Evolutionary conservation across 1,140 invertebrate genomes (phyloP).

Genomic region (Solen grandis): DNA sequence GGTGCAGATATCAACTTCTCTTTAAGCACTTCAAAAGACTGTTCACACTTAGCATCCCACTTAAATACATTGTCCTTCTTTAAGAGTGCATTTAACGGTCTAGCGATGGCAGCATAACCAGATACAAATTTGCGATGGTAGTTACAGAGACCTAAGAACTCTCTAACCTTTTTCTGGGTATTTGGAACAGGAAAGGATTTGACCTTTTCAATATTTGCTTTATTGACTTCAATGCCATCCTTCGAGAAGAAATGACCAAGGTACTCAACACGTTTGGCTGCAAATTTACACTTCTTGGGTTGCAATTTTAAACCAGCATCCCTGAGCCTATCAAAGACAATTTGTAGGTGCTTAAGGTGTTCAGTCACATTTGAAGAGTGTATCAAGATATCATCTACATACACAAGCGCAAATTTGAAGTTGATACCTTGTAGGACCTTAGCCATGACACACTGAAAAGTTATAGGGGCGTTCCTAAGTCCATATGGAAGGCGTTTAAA

Average conservation of each 20-base stretch:
- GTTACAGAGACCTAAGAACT: constrained; percentile 81
- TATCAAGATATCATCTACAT: constrained; percentile 41
- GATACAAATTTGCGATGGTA: constrained; percentile 78
- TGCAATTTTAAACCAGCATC: constrained; percentile 53
- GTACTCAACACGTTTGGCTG: constrained; percentile 53
- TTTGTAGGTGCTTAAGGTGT: constrained; percentile 48
- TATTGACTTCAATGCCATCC: constrained; percentile 54
- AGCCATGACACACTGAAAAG: constrained; percentile 54
- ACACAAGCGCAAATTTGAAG: constrained; percentile 50
- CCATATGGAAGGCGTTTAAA: constrained; percentile 49
- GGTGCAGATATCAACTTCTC: constrained; percentile 41
- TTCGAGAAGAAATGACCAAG: constrained; percentile 56
- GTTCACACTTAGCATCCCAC: constrained; percentile 41
- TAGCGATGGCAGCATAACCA: constrained; percentile 63
- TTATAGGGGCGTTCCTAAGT: constrained; percentile 9
- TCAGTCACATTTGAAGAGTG: constrained; percentile 42
- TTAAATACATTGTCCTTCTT: constrained; percentile 72
- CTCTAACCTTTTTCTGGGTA: constrained; percentile 75
- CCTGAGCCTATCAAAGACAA: constrained; percentile 37
- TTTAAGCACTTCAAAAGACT: constrained; percentile 65
- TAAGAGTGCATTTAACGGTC: constrained; percentile 65
- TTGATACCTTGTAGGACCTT: constrained; percentile 33
- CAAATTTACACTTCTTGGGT: constrained; percentile 61
- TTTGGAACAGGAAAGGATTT: constrained; percentile 62
- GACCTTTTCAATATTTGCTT: constrained; percentile 26